These are phyloP conservation scores for Sparus aurata DNA, from an alignment of 2,797 vertebrate species.

Conservation along the genomic window DNA sequence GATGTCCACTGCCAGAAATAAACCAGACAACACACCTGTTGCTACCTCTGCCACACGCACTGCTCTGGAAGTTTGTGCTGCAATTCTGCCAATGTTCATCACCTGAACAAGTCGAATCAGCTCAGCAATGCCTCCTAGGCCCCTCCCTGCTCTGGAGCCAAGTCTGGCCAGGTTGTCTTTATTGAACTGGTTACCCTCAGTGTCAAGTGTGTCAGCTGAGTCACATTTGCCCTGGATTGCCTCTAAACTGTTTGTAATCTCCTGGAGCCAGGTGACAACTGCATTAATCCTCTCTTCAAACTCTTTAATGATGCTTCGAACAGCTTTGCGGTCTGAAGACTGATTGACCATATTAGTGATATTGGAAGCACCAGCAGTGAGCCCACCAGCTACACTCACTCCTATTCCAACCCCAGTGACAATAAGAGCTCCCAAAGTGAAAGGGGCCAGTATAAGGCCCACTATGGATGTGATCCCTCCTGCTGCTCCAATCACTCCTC, in stretches of 20 bases:
- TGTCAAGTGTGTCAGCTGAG: rapidly evolving
- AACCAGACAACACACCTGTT: constrained; percentile 21
- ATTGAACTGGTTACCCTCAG: rapidly evolving
- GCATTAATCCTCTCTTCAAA: constrained; percentile 33
- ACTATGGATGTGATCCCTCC: constrained; percentile 65
- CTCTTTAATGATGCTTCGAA: constrained; percentile 30
- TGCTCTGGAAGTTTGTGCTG: constrained; percentile 41
- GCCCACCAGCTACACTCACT: constrained; percentile 23
- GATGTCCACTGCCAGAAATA: constrained; percentile 38
- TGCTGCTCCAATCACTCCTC: constrained; percentile 36
- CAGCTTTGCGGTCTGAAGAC: constrained; percentile 30
- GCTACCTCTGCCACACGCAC: constrained; percentile 27
- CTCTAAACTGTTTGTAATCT: background rate
- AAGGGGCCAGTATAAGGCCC: constrained; percentile 59
- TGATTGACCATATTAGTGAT: constrained; percentile 60
- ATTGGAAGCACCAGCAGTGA: constrained; percentile 48
- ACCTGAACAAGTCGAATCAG: constrained; percentile 29
- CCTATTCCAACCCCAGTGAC: constrained; percentile 58
- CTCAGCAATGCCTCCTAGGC: constrained; percentile 23
- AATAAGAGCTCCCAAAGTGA: constrained; percentile 64
- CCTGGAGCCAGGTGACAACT: constrained; percentile 24
- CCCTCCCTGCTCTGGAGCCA: background rate
- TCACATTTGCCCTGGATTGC: background rate
- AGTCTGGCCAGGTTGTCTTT: rapidly evolving
- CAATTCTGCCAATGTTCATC: constrained; percentile 39